These are phyloP conservation scores for Nowickia ferox DNA, from an alignment of 2,888 invertebrate genomes.

Conservation along the genomic window DNA sequence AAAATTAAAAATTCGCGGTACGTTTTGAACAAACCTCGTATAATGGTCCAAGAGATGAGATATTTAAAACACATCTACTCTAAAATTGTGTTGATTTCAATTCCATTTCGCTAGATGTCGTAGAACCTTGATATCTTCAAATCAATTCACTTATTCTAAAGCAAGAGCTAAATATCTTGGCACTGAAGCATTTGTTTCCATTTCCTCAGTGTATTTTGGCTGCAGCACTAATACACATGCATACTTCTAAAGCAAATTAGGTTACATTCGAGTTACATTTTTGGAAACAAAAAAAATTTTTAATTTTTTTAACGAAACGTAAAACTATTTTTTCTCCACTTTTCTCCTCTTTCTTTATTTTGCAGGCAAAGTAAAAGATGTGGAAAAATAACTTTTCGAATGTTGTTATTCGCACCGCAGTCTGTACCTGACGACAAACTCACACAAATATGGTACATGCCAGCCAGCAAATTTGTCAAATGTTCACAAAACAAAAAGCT, in stretches of 20 bases:
- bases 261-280: slow-evolving; percentile 61
- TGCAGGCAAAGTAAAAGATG: neutral
- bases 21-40: no score
- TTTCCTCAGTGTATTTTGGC: slow-evolving; percentile 9
- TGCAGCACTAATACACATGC: slow-evolving; percentile 7
- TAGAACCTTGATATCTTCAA: neutral
- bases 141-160: neutral
- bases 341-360: neutral
- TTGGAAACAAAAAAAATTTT: slow-evolving; percentile 44
- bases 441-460: neutral
- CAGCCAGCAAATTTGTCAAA: slow-evolving; percentile 29
- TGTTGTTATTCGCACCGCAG: slow-evolving; percentile 9
- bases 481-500: slow-evolving; percentile 14
- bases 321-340: slow-evolving; percentile 33
- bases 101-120: no score
- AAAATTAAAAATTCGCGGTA: no score
- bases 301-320: slow-evolving; percentile 30
- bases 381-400: slow-evolving; percentile 9
- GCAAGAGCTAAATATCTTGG: neutral
- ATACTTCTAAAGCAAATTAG: slow-evolving; percentile 54
- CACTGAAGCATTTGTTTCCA: no score
- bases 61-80: no score
- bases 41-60: no score
- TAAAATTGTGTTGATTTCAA: no score
- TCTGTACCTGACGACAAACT: slow-evolving; percentile 12